A percentile compares a stretch with the other conserved stretches of the same genome.
phyloP scores from a whole-genome alignment of 2,888 invertebrate genomes.

The Polydrusus pterygomalis region DNA sequence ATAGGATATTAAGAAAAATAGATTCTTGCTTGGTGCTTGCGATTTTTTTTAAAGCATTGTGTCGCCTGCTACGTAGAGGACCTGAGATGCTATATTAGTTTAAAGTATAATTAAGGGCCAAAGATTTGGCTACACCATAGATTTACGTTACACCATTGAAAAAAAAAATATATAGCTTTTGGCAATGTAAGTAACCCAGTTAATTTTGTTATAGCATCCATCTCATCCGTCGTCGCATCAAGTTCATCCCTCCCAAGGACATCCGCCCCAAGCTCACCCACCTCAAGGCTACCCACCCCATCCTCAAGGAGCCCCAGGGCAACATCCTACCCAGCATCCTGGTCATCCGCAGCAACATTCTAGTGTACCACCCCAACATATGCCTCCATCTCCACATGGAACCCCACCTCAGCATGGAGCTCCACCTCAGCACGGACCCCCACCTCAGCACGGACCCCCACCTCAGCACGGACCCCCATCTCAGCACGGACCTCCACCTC shows the following conservation, averaged over 20 bases:
- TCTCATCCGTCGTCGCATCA: conserved; percentile 11
- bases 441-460: conserved; percentile 57
- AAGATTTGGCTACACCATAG: no score
- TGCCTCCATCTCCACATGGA: conserved; percentile 57
- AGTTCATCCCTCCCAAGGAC: conserved; percentile 52
- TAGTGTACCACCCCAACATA: conserved; percentile 57
- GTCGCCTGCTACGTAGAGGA: no score
- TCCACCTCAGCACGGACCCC: conserved; percentile 42
- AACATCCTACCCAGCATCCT: conserved; percentile 68
- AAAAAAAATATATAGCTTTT: no score
- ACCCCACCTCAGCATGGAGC: conserved; percentile 36
- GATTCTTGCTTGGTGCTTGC: no score
- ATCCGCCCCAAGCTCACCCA: conserved; percentile 52
- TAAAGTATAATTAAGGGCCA: no score
- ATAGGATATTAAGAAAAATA: no score
- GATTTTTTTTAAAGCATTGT: no score
- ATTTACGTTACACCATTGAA: no score
- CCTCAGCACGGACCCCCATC: conserved; percentile 36
- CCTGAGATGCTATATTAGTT: no score
- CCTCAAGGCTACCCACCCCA: conserved; percentile 49
- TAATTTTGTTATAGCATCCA: conserved; percentile 39
- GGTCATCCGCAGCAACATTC: conserved; percentile 61
- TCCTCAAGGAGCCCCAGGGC: conserved; percentile 64
- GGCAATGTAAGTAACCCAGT: no score
- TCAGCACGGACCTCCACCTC: conserved; percentile 46